Percentiles rank a stretch among this genome's conserved stretches.
Evolutionary conservation across 2,888 invertebrate genomes (phyloP).

Genomic region (Euplagia quadripunctaria): DNA sequence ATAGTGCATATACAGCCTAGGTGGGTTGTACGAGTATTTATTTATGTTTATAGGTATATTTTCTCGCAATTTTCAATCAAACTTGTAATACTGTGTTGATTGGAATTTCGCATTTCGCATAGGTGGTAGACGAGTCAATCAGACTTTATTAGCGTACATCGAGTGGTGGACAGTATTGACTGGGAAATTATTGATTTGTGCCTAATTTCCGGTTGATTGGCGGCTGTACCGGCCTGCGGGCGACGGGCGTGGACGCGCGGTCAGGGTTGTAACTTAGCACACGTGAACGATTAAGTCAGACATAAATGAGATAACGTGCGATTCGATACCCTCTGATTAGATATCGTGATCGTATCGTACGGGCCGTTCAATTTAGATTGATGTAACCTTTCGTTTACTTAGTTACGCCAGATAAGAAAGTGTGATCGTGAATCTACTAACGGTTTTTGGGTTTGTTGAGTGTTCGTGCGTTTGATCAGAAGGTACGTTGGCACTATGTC

Average conservation of each 20-base stretch:
- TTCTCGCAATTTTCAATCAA: slow-evolving; percentile 24
- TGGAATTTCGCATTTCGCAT: slow-evolving; percentile 46
- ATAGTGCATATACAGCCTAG: background rate
- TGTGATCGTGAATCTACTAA: background rate
- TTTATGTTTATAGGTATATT: background rate
- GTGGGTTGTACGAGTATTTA: background rate
- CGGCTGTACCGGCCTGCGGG: slow-evolving; percentile 62
- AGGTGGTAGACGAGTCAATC: slow-evolving; percentile 69
- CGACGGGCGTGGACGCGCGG: slow-evolving; percentile 76
- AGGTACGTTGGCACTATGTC: background rate
- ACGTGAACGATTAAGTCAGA: slow-evolving; percentile 57
- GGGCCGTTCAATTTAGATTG: slow-evolving; percentile 19
- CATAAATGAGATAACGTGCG: slow-evolving; percentile 52
- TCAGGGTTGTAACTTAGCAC: slow-evolving; percentile 59
- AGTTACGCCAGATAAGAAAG: slow-evolving; percentile 5
- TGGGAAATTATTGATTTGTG: slow-evolving; percentile 84
- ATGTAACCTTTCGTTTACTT: slow-evolving; percentile 19
- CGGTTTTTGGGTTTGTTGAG: background rate
- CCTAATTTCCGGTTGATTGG: slow-evolving; percentile 81
- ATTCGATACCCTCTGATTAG: slow-evolving; percentile 46
- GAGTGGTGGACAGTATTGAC: slow-evolving; percentile 66
- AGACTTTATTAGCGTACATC: slow-evolving; percentile 71
- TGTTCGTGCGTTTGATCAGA: background rate
- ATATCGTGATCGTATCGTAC: slow-evolving; percentile 50
- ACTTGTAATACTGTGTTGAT: slow-evolving; percentile 29